Percentiles rank a stretch among this genome's conserved stretches.
Conservation (phyloP, 2,888 invertebrate species). For the Leucophenga montana region DNA sequence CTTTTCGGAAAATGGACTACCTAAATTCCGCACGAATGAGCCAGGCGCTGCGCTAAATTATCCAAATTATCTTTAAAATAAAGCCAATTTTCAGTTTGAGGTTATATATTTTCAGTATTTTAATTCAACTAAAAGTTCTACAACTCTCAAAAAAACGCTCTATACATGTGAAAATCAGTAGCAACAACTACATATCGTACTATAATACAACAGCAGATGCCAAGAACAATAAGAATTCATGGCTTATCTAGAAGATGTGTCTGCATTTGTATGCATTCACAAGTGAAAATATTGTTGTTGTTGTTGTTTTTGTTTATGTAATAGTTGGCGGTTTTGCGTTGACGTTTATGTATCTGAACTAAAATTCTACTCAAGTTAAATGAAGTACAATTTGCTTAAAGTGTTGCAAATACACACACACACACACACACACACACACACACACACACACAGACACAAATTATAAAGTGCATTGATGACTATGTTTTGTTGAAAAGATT, state of each 20-base stretch:
- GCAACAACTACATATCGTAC: not conserved
- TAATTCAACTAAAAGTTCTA: no score
- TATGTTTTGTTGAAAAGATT: not conserved
- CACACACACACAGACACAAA: no score
- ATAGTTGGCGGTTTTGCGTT: slow-evolving; percentile 8
- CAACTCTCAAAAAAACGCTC: no score
- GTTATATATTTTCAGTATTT: no score
- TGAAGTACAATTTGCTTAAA: slow-evolving; percentile 40
- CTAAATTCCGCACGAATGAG: no score
- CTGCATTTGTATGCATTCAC: slow-evolving; percentile 17
- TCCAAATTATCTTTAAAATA: no score
- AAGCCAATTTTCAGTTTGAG: no score
- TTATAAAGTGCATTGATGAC: no score
- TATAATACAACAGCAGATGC: not conserved
- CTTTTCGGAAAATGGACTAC: no score
- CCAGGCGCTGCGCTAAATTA: no score
- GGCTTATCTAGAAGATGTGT: slow-evolving; percentile 47
- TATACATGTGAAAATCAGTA: not conserved
- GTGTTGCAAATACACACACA: not conserved
- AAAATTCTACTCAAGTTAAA: slow-evolving; percentile 16
- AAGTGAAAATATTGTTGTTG: slow-evolving; percentile 43
- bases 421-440: no score
- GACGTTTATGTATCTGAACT: not conserved
- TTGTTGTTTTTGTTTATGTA: slow-evolving; percentile 19
- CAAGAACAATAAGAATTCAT: slow-evolving; percentile 31